Evolutionary conservation across 2,797 vertebrate species (phyloP).

Genomic region (Sebastiscus albofasciatus): DNA sequence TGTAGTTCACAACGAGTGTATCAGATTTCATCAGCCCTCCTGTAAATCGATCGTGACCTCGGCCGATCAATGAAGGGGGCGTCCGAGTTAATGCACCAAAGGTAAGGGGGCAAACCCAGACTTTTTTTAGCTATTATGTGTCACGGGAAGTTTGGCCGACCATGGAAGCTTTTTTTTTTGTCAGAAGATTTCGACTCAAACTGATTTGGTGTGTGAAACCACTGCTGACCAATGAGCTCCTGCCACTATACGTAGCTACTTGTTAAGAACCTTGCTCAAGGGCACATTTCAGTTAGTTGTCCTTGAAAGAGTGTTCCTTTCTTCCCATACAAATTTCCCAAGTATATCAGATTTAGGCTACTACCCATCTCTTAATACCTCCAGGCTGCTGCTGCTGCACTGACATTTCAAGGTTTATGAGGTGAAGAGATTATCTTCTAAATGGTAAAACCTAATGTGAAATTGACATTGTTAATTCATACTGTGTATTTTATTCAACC

Average conservation of each 20-base stretch:
- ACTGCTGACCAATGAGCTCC: background rate
- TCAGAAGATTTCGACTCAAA: background rate
- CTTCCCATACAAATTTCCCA: constrained; percentile 10
- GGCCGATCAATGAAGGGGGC: constrained; percentile 51
- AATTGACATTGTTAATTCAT: constrained; percentile 42
- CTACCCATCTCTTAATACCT: constrained; percentile 11
- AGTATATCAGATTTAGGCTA: constrained; percentile 35
- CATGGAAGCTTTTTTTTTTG: constrained; percentile 2
- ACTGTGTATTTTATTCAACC: constrained; percentile 47
- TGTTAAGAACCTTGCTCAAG: constrained; percentile 18
- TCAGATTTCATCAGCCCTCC: constrained; percentile 70
- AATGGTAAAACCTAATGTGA: constrained; percentile 30
- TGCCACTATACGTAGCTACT: background rate
- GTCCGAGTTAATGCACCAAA: constrained; percentile 62
- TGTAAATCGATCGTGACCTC: constrained; percentile 74
- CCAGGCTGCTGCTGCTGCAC: constrained; percentile 8
- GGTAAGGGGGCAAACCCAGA: constrained; percentile 22
- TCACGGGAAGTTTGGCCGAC: constrained; percentile 15
- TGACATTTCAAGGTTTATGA: constrained; percentile 52
- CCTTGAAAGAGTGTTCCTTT: constrained; percentile 18
- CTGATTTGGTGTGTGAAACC: background rate
- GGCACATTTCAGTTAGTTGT: constrained; percentile 10
- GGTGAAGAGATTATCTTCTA: constrained; percentile 43
- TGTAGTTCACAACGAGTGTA: constrained; percentile 53
- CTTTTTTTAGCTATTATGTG: constrained; percentile 28